phyloP scores from a whole-genome alignment of 2,113 vertebrate genomes.

The Cyrtonyx montezumae region DNA sequence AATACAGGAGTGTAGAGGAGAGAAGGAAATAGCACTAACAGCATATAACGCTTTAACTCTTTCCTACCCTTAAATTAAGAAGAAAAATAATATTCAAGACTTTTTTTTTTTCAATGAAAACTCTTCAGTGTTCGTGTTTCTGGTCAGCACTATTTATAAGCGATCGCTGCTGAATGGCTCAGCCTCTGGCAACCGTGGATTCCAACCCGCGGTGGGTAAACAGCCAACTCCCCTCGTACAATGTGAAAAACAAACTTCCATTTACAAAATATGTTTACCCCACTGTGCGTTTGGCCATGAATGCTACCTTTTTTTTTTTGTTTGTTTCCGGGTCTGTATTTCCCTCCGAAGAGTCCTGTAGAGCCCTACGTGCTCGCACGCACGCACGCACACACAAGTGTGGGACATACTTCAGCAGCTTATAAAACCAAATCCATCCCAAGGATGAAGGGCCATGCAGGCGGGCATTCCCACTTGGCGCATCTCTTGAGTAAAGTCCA shows the following conservation, averaged over 20 bases:
- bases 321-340: slow-evolving; percentile 30
- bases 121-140: slow-evolving; percentile 34
- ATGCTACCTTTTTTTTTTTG: slow-evolving; percentile 63
- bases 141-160: slow-evolving; percentile 67
- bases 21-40: neutral
- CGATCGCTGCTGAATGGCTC: neutral
- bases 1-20: neutral
- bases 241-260: slow-evolving; percentile 56
- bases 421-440: slow-evolving; percentile 18
- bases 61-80: neutral
- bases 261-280: slow-evolving; percentile 58
- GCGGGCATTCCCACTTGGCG: neutral
- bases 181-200: slow-evolving; percentile 25
- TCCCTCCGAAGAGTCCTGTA: slow-evolving; percentile 8
- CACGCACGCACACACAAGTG: neutral
- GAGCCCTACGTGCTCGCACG: neutral
- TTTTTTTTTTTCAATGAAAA: slow-evolving; percentile 4
- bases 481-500: neutral
- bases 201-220: slow-evolving; percentile 17
- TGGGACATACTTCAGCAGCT: neutral
- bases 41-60: neutral
- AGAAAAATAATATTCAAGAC: neutral
- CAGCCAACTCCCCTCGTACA: slow-evolving; percentile 11
- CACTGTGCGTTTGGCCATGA: slow-evolving; percentile 28
- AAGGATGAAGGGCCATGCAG: neutral